Evolutionary conservation across 2,113 vertebrate genomes (phyloP), one percentile per base, ranked within the genome.

Genomic region (Amblyopsis rosae): DNA sequence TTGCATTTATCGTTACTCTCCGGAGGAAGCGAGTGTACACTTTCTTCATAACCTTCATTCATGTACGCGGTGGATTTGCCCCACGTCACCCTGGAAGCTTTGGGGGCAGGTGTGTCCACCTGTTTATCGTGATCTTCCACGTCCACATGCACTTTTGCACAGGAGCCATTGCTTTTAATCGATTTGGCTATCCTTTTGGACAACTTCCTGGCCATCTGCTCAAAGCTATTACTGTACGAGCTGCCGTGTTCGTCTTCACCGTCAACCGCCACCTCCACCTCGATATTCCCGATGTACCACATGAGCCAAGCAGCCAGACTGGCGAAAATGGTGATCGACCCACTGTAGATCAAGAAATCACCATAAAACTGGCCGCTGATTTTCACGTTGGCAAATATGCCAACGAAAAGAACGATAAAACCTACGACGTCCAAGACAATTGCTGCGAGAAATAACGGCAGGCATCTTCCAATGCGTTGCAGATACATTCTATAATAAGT

Each of bases 271-370:
- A 85, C 77, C 15, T 16, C 79, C 13, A 85, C 77, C 15, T 16
- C 79, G 10, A 93, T 62, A 87, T 94, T 93, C 0, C 91, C 89
- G 54, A 85, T 63, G 79, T 92, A 93, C 93, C 93, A 94, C 79
- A 91, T 76, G 47, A 94, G 49, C 93, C 93, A 94, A 51, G 56
- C 71, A 62, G 49, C 83, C 64, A 93, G 63, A 69, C 92, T 93
- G 62, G 59, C 0, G 82, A 93, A 92, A 10, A 93, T 11, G 7
- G 91, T 0, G 9, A 94, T 65, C 0, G 91, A 69, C 54, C 93
- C 93, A 12, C 73, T 83, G 90, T 91, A 90, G 72, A 93, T 89
- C 9, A 94, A 71, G 62, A 92, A 94, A 80, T 94, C 93, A 0
- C 92, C 92, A 12, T 93, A 92, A 6, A 88, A 90, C 33, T 64